Conservation (phyloP, 1,140 invertebrate species). For the Scaptomyza hsui region DNA sequence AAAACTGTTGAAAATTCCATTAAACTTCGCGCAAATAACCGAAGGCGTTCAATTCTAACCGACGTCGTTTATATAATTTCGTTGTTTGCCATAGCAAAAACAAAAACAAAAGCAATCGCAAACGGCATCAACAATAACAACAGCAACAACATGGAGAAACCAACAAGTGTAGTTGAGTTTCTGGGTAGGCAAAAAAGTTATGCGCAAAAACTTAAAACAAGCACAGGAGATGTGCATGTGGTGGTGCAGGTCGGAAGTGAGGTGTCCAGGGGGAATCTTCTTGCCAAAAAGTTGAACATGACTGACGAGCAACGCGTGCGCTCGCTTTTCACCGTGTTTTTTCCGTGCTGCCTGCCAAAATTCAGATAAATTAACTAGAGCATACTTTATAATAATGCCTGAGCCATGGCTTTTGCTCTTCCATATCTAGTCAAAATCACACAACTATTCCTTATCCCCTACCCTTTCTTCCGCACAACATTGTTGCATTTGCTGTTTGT, state of each 20-base stretch:
- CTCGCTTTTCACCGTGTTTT: slow-evolving; percentile 22
- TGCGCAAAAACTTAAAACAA: slow-evolving; percentile 65
- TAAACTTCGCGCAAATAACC: slow-evolving; percentile 81
- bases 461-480: slow-evolving; percentile 6
- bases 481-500: slow-evolving; percentile 24
- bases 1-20: slow-evolving; percentile 82
- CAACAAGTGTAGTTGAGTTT: slow-evolving; percentile 12
- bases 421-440: slow-evolving; percentile 23
- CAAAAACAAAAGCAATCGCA: slow-evolving; percentile 24
- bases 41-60: slow-evolving; percentile 81
- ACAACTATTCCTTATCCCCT: not conserved
- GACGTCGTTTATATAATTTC: slow-evolving; percentile 77
- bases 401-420: slow-evolving; percentile 16
- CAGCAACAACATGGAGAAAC: slow-evolving; percentile 5
- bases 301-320: slow-evolving; percentile 15
- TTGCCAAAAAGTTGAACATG: slow-evolving; percentile 37
- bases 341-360: slow-evolving; percentile 16
- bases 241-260: not conserved
- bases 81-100: slow-evolving; percentile 71
- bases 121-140: slow-evolving; percentile 13
- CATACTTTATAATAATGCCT: slow-evolving; percentile 61
- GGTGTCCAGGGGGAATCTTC: not conserved
- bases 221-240: not conserved
- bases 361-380: slow-evolving; percentile 60
- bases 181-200: slow-evolving; percentile 50